phyloP scores from a whole-genome alignment of 2,113 vertebrate genomes.

The Pimephales promelas region DNA sequence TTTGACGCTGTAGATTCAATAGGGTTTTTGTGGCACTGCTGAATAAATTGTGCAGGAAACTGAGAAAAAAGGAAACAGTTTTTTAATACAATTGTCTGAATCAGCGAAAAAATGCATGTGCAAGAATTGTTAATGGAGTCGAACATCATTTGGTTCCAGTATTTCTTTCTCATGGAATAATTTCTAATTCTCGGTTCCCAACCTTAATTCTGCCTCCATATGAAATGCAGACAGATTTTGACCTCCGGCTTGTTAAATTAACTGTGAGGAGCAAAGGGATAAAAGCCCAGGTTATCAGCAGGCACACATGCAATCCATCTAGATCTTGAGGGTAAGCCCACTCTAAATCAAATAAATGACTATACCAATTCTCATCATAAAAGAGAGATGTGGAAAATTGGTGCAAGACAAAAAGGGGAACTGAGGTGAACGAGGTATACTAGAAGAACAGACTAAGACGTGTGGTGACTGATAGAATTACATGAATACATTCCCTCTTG shows the following conservation, averaged over 20 bases:
- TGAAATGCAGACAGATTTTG: background rate
- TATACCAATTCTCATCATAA: background rate
- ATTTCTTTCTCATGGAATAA: background rate
- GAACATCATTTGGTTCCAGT: background rate
- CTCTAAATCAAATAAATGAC: background rate
- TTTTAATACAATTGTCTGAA: background rate
- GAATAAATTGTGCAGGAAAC: background rate
- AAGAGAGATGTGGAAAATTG: background rate
- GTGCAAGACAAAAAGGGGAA: background rate
- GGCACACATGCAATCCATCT: conserved; percentile 11
- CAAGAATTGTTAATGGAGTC: background rate
- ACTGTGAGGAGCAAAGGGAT: conserved; percentile 4
- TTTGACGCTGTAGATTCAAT: background rate
- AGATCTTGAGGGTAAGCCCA: background rate
- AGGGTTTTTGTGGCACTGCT: background rate
- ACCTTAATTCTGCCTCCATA: background rate
- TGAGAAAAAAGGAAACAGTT: background rate
- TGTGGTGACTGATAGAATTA: background rate
- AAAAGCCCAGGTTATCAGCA: background rate
- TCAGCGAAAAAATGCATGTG: background rate
- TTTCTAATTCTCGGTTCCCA: background rate
- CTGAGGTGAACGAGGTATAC: background rate
- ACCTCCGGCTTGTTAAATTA: background rate
- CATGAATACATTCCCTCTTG: background rate
- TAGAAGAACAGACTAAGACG: background rate